Evolutionary conservation across 2,888 invertebrate genomes (phyloP).

Genomic region (Ormyrus thymus): DNA sequence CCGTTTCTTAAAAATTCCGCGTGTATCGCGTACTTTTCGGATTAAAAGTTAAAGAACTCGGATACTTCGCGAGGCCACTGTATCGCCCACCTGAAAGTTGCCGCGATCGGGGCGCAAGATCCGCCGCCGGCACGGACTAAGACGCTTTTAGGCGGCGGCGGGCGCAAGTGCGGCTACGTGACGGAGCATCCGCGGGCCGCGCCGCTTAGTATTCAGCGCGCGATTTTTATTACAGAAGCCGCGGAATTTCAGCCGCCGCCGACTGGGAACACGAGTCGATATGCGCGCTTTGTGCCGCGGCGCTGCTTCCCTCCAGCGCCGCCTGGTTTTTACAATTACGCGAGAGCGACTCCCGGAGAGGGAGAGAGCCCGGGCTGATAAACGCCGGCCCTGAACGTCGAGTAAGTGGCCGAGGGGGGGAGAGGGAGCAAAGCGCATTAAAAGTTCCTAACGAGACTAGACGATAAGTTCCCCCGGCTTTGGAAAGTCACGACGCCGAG

Average conservation of each 20-base stretch:
- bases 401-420: neutral
- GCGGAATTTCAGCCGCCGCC: constrained; percentile 53
- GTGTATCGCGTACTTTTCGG: too few species aligned
- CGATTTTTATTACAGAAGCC: constrained; percentile 61
- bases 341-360: neutral
- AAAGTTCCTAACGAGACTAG: constrained; percentile 46
- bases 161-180: constrained; percentile 38
- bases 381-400: constrained; percentile 9
- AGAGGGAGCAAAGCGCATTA: constrained; percentile 31
- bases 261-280: constrained; percentile 4
- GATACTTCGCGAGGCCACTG: too few species aligned
- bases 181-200: neutral
- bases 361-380: constrained; percentile 21
- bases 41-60: too few species aligned
- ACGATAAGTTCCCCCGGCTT: constrained; percentile 20
- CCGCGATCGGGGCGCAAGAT: neutral
- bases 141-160: neutral
- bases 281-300: neutral
- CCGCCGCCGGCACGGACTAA: constrained; percentile 14
- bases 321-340: too few species aligned
- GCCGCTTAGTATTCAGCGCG: constrained; percentile 59
- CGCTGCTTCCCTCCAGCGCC: neutral
- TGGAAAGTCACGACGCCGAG: neutral
- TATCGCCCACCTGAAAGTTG: too few species aligned
- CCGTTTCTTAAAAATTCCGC: too few species aligned